Percentiles rank a stretch among this genome's conserved stretches.
Conservation (phyloP, 2,797 vertebrate species). For the Artibeus jamaicensis region DNA sequence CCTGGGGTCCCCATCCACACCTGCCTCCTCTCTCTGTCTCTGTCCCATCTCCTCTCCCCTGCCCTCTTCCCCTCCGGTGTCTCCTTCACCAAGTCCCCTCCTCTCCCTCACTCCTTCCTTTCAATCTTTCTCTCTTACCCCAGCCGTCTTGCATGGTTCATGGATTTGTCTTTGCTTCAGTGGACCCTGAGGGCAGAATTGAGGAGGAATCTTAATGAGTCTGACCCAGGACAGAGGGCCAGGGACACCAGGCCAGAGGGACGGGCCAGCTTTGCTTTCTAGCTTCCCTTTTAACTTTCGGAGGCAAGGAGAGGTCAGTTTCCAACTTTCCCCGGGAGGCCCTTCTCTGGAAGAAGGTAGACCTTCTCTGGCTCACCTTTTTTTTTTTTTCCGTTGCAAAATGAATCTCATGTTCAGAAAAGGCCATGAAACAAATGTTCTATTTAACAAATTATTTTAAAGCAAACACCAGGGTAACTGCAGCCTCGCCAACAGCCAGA, state of each 20-base stretch:
- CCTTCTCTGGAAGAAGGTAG: not conserved
- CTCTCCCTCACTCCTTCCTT: not conserved
- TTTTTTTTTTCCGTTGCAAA: not conserved
- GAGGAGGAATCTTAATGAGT: not conserved
- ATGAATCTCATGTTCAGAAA: not conserved
- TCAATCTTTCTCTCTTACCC: no score
- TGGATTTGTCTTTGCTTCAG: not conserved
- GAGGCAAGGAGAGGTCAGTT: not conserved
- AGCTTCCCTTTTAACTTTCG: not conserved
- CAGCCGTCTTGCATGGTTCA: not conserved
- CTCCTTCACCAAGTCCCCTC: no score
- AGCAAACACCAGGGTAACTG: not conserved
- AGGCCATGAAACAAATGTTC: not conserved
- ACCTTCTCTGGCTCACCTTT: not conserved
- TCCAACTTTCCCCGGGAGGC: not conserved
- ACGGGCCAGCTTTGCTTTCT: not conserved
- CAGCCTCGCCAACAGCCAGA: not conserved
- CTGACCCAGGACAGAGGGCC: not conserved
- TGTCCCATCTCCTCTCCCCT: no score
- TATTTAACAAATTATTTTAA: not conserved
- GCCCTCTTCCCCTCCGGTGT: no score
- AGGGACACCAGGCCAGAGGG: not conserved
- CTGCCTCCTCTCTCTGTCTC: not conserved
- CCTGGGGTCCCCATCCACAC: fast-evolving
- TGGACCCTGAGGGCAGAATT: not conserved